phyloP scores from a whole-genome alignment of 2,797 vertebrate genomes.

The Dryobates pubescens region DNA sequence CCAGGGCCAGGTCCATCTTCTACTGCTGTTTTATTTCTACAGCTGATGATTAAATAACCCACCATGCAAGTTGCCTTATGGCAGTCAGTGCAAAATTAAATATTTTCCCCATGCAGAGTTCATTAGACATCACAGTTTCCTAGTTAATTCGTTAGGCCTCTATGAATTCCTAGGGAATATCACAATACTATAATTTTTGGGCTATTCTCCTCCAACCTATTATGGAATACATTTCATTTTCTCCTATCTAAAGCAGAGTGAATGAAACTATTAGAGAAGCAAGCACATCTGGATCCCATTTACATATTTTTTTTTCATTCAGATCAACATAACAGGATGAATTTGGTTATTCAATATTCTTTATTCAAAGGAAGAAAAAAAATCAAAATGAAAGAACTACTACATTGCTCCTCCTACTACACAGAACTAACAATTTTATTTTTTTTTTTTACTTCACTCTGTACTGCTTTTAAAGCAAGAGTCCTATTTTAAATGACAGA shows the following conservation, averaged over 20 bases:
- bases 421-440: neutral
- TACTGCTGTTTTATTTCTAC: constrained; percentile 49
- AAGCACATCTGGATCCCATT: constrained; percentile 66
- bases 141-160: constrained; percentile 73
- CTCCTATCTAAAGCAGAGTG: constrained; percentile 40
- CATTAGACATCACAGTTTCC: constrained; percentile 69
- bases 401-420: constrained; percentile 24
- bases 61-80: constrained; percentile 57
- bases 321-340: constrained; percentile 47
- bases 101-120: constrained; percentile 72
- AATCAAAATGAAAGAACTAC: constrained; percentile 3
- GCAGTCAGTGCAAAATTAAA: constrained; percentile 67
- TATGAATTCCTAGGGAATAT: constrained; percentile 69
- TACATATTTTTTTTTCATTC: constrained; percentile 48
- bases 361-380: constrained; percentile 14
- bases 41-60: constrained; percentile 70
- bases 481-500: constrained; percentile 15
- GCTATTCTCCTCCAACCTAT: constrained; percentile 64
- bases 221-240: constrained; percentile 55
- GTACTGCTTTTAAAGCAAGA: constrained; percentile 3
- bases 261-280: constrained; percentile 61
- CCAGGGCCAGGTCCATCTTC: neutral
- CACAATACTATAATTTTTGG: constrained; percentile 70
- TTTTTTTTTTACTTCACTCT: neutral
- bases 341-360: constrained; percentile 37